Base-by-base conservation (phyloP, 2,113 vertebrate species). In the Hemiprocne comata region DNA sequence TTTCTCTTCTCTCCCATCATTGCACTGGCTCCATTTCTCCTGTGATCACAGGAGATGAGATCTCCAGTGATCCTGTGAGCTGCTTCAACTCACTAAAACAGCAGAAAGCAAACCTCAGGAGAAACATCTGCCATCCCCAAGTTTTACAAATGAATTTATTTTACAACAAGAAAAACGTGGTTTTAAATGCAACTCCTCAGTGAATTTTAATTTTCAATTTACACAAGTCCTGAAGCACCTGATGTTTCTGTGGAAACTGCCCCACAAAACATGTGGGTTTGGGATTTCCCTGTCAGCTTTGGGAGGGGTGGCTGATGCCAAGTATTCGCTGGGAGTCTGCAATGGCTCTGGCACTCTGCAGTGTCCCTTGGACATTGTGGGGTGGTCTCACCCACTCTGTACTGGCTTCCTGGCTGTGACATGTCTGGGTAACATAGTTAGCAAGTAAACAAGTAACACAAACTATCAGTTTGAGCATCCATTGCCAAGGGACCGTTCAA, bases 361-460 rank as follows among this genome's bases (percentile, higher is more conserved):
- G 31, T 51, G 31, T 34, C 25, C 26, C 16, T 33, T 29, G 33
- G 15, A 6, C 18, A 4, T n/a, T 0, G 3, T 13, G 0, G 2
- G 15, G 24, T 67, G 71, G 19, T 20, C 54, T 36, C 57, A 33
- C 10, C 72, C 8, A 2, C 33, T 65, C 58, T 57, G 29, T 21
- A 31, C 40, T 48, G 38, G 13, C 38, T 38, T 48, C 46, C 38
- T 48, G 15, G 13, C 17, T 36, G 21, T 51, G 60, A 21, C 25
- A 1, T 8, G 34, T 42, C 21, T 36, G 36, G 66, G 25, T 34
- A 58, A 73, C 13, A 5, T 4, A 67, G n/a, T 54, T 31, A 34
- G 48, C 48, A 48, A 48, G 15, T n/a, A 36, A 33, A 20, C 20
- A 48, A 48, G 15, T 38, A 36, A 33, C 17, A 26, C 36, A 11